Evolutionary conservation across 2,797 vertebrate genomes (phyloP), one percentile per base, ranked within the genome.

Genomic region (Notoglanidium macrostoma): DNA sequence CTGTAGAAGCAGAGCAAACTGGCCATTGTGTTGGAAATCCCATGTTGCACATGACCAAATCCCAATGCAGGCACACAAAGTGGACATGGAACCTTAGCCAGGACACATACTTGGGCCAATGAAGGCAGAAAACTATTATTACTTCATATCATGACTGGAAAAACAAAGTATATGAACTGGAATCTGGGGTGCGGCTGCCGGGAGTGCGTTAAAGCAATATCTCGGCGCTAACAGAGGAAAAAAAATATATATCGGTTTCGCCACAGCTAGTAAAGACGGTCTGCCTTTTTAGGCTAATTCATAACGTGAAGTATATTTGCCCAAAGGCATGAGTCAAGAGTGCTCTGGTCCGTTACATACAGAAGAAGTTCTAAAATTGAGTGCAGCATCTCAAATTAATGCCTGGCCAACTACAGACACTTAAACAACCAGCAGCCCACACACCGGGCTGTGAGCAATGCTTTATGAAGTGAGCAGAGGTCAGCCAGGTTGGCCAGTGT

Each of bases 1-100:
- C 96, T 96, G 95, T 95, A 95, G 96, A 96, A 95, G 94, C 96
- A 96, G 96, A 97, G 95, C 95, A 97, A 97, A 97, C 97, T 92
- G 92, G 93, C 96, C 95, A 96, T 97, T 96, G 94, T 94, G 94
- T 92, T 86, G 90, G 86, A 95, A 95, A 96, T 93, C 95, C 93
- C 94, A 93, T 85, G 91, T 74, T 87, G 90, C 92, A 87, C 89
- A 95, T 88, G 89, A 94, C 92, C 94, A 95, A 95, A 96, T 95
- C 94, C 94, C 90, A 92, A 91, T 91, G 91, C 92, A 92, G 88
- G 90, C 90, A 65, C 88, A 83, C 61, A 12, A 57, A 88, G 89
- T 92, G 92, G 91, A 88, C 93, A 93, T 92, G 91, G 93, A 94
- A 95, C 94, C 92, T 93, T 93, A 80, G 91, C 92, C 83, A 90